Evolutionary conservation across 2,797 vertebrate genomes (phyloP).

Genomic region (Pantherophis alleghaniensis): DNA sequence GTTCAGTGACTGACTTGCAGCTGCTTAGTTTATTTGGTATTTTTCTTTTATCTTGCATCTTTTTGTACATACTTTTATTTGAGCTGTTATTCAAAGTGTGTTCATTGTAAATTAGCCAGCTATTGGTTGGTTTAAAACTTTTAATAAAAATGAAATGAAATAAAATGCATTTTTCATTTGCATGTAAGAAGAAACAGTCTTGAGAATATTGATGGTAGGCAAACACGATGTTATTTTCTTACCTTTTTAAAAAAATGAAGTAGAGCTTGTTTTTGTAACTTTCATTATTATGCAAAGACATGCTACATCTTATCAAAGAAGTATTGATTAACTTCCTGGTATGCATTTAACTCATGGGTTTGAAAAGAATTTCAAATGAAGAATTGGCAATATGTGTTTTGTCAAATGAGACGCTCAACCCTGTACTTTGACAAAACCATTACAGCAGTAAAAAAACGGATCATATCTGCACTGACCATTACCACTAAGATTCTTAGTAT

Average conservation of each 20-base stretch:
- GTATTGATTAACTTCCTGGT: slow-evolving; percentile 38
- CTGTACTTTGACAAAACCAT: slow-evolving; percentile 44
- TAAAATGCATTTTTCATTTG: neutral
- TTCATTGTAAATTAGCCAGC: neutral
- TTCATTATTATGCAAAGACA: slow-evolving; percentile 27
- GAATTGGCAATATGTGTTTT: slow-evolving; percentile 41
- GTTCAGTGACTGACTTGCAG: too few species aligned
- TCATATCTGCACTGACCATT: slow-evolving; percentile 27
- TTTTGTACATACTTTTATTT: neutral
- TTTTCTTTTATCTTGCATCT: neutral
- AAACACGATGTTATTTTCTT: slow-evolving; percentile 2
- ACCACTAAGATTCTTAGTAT: neutral
- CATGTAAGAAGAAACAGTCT: slow-evolving; percentile 3
- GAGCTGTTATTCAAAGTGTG: too few species aligned
- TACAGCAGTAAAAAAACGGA: slow-evolving; percentile 50
- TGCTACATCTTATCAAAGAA: slow-evolving; percentile 51
- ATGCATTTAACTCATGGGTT: slow-evolving; percentile 38
- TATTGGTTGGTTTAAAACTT: neutral
- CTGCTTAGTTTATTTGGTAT: too few species aligned
- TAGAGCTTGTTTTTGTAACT: slow-evolving; percentile 29
- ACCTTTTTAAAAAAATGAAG: slow-evolving; percentile 22
- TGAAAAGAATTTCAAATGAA: slow-evolving; percentile 52
- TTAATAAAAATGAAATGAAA: neutral
- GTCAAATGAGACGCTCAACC: slow-evolving; percentile 54
- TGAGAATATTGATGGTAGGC: slow-evolving; percentile 40